These are phyloP conservation scores for Pempheris klunzingeri DNA, from an alignment of 2,797 vertebrate genomes.

Conservation along the genomic window DNA sequence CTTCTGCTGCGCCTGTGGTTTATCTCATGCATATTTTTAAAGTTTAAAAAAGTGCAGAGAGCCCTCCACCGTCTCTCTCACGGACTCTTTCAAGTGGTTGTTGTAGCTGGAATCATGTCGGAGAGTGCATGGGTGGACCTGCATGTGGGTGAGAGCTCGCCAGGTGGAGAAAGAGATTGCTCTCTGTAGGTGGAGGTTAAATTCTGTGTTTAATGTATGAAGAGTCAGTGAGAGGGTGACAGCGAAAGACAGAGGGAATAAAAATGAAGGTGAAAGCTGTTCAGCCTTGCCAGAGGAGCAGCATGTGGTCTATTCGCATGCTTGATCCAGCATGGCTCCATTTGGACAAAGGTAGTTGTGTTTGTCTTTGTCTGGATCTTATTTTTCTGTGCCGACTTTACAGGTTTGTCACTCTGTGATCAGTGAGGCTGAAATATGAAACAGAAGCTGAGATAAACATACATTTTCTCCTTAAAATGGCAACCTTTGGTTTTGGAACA, in stretches of 20 bases:
- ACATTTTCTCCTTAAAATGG: not conserved
- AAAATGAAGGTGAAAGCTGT: constrained; percentile 38
- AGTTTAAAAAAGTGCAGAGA: constrained; percentile 20
- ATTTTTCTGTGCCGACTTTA: not conserved
- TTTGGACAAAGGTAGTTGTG: constrained; percentile 27
- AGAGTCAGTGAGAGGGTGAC: constrained; percentile 39
- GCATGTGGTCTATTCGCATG: constrained; percentile 35
- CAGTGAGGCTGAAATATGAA: not conserved
- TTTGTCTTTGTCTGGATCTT: constrained; percentile 2
- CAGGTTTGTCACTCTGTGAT: not conserved
- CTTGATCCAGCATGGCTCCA: constrained; percentile 30
- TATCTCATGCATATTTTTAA: constrained; percentile 44
- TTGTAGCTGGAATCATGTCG: constrained; percentile 50
- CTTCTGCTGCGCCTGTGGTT: constrained; percentile 34
- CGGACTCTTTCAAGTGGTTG: constrained; percentile 33
- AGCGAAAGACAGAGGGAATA: constrained; percentile 15
- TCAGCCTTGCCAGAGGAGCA: constrained; percentile 35
- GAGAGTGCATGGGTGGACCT: constrained; percentile 56
- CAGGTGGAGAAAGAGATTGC: constrained; percentile 68
- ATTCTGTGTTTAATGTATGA: constrained; percentile 66
- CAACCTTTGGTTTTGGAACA: not conserved
- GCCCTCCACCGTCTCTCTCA: constrained; percentile 24
- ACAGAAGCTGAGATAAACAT: not conserved
- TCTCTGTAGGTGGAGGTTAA: constrained; percentile 77
- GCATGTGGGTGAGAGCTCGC: constrained; percentile 65